These are phyloP conservation scores for Bombycilla garrulus DNA, from an alignment of 2,113 vertebrate species.

Conservation along the genomic window DNA sequence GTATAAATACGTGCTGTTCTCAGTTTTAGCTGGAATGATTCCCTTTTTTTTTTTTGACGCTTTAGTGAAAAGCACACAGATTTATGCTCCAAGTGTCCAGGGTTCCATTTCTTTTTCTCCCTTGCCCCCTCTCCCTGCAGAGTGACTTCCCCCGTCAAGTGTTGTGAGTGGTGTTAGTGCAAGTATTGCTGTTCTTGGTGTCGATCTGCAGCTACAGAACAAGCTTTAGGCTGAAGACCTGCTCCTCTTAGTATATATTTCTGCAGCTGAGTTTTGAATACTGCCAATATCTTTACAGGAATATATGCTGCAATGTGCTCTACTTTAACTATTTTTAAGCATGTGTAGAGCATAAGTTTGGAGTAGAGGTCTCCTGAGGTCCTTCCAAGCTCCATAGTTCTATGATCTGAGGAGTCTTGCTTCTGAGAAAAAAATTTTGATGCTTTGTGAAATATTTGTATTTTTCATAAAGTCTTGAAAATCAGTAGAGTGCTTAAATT, in stretches of 20 bases:
- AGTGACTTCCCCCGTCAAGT: accelerated
- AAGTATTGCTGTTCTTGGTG: not conserved
- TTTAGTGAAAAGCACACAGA: not conserved
- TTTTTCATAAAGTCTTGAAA: not conserved
- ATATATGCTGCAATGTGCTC: not conserved
- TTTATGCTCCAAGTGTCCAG: not conserved
- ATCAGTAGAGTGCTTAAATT: not conserved
- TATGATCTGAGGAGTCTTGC: not conserved
- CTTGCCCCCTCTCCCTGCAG: too few species aligned
- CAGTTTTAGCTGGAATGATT: not conserved
- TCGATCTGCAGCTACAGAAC: not conserved
- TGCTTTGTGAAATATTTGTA: accelerated
- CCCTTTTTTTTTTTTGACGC: not conserved
- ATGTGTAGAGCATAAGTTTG: not conserved
- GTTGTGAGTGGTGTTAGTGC: not conserved
- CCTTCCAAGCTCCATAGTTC: not conserved
- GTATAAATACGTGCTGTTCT: not conserved
- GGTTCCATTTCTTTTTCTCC: not conserved
- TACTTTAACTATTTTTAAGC: not conserved
- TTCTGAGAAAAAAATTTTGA: not conserved
- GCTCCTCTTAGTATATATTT: not conserved
- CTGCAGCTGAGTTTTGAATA: not conserved
- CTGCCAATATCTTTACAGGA: not conserved
- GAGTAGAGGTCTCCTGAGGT: not conserved
- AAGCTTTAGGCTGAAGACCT: not conserved